These are phyloP conservation scores for Campylomormyrus numenius DNA, from an alignment of 2,113 vertebrate species.

Conservation along the genomic window DNA sequence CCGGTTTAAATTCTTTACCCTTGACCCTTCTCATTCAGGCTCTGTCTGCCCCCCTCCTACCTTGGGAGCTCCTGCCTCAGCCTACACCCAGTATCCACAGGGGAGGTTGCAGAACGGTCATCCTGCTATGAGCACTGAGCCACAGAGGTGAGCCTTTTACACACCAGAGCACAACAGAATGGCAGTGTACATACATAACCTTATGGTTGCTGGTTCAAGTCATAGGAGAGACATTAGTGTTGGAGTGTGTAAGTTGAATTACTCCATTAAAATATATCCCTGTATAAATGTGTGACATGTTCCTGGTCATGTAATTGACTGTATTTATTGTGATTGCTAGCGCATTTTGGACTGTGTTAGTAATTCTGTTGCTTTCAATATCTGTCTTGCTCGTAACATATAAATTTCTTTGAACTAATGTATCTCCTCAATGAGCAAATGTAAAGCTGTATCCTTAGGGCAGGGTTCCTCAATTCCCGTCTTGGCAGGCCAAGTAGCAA, in stretches of 20 bases:
- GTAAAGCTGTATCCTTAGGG: background rate
- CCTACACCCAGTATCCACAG: constrained; percentile 77
- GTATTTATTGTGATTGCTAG: background rate
- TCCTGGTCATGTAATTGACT: background rate
- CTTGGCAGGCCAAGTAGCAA: background rate
- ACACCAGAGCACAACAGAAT: background rate
- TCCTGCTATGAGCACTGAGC: constrained; percentile 61
- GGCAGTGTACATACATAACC: background rate
- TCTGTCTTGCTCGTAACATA: background rate
- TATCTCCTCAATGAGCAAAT: background rate
- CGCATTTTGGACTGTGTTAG: background rate
- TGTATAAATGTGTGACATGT: background rate
- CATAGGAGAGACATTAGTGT: background rate
- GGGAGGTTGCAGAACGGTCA: constrained; percentile 87
- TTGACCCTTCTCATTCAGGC: constrained; percentile 54
- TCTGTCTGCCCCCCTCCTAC: constrained; percentile 66
- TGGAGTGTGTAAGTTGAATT: background rate
- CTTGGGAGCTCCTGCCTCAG: constrained; percentile 63
- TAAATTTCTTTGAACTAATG: background rate
- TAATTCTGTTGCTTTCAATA: background rate
- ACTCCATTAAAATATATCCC: background rate
- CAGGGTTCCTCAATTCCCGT: background rate
- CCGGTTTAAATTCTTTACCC: background rate
- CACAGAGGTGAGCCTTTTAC: constrained; percentile 65
- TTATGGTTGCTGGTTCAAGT: background rate